Base-by-base conservation (phyloP, 2,113 vertebrate species). In the Laticauda laticaudata region DNA sequence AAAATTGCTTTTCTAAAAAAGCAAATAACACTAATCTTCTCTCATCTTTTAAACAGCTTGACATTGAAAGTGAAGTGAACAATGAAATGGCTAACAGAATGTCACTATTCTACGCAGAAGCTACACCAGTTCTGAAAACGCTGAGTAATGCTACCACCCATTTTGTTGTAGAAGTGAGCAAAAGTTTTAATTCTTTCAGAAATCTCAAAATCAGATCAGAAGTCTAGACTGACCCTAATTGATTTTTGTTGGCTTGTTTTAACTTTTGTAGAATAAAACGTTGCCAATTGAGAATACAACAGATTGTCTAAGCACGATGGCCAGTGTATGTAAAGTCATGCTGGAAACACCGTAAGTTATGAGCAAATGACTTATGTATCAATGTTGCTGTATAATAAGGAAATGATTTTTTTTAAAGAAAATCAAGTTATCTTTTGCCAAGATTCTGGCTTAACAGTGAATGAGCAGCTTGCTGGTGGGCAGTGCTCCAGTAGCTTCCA, bases 11-110 rank as follows among this genome's bases (percentile, higher is more conserved):
- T 51, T 88, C 29, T 87, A 34, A 23, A 21, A 61, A 61, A 56
- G 34, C 21, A 88, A 53, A 54, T 34, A 55, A 59, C n/a, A 57
- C 4, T 24, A 5, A 12, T 12, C 15, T 86, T 95, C 86, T 94
- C 92, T 57, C 39, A 56, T 97, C 24, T 95, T 95, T 94, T 95
- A 88, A 92, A 90, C 95, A 99, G 99, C 95, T 99, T 98, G 99
- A 99, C 96, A 99, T 99, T 92, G 99, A 99, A 97, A 99, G 97
- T 90, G 99, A 99, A 98, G 99, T 99, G 61, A 99, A 99, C 97
- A 99, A 99, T 15, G 99, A 99, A 97, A 99, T 99, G 99, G 99
- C 99, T 92, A 99, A 99, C 94, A 98, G 99, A 96, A 99, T 99
- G 99, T 99, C 99, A 93, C 98, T 99, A 86, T 99, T 99, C 96